Base-by-base conservation (phyloP, 2,797 vertebrate species). In the Coendou prehensilis region DNA sequence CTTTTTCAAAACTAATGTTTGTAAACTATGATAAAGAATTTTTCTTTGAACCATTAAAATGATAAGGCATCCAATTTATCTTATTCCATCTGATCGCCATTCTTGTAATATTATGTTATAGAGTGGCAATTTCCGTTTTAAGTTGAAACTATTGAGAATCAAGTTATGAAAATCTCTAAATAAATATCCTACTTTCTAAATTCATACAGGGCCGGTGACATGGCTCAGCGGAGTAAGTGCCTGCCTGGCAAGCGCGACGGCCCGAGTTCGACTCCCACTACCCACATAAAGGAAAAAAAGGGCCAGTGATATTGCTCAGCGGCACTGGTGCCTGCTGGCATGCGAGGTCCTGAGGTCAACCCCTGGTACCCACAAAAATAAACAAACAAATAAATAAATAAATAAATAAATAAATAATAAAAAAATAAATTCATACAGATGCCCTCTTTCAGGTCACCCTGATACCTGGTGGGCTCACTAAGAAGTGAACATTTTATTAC, bases 91-190 rank as follows among this genome's bases (percentile, higher is more conserved):
- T 89, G 7, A 28, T 37, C 76, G 6, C 7, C 5, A 37, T 81
- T 59, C 8, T 73, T 78, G 26, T 37, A 5, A 41, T 90, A 83
- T 5, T 14, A 23, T 4, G 1, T 33, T 61, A 52, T 61, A 41
- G 59, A 57, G 10, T 83, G 4, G n/a, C 7, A 54, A 13, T 91
- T 79, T 56, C 7, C 5, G 20, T 78, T 89, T 67, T 37, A 17
- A 64, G 1, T 47, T 78, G 23, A 71, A 94, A 5, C 23, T 91
- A 11, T 91, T 76, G 71, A 92, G 75, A 85, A 89, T 81, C 18
- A 73, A 63, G 28, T 33, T 4, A 83, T 9, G 2, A 64, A 86
- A 87, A 89, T 86, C 14, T 82, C 59, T 54, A 79, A 63, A 82
- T 54, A 79, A 63, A 82, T 57, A 30, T 20, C 5, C 23, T 64